Evolutionary conservation across 1,140 invertebrate genomes (phyloP).

Genomic region (Stegodyphus dumicola): DNA sequence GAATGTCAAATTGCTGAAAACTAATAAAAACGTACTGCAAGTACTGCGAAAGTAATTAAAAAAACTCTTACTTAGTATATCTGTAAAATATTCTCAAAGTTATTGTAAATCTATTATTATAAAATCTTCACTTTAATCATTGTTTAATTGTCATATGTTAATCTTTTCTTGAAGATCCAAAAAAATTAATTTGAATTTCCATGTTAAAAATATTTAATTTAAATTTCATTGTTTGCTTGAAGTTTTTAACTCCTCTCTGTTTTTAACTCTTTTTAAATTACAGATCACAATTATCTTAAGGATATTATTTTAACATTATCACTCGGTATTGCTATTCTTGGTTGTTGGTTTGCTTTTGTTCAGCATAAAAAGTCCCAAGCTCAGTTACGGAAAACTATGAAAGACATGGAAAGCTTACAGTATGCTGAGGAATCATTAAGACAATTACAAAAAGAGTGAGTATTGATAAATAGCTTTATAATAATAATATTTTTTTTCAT

Average conservation of each 20-base stretch:
- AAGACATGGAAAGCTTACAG: constrained; percentile 91
- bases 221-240: background rate
- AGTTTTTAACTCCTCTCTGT: background rate
- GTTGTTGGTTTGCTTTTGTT: constrained; percentile 90
- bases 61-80: no score
- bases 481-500: no score
- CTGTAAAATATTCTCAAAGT: no score
- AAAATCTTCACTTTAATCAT: no score
- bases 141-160: no score
- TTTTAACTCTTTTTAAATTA: background rate
- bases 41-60: no score
- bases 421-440: constrained; percentile 87
- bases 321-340: constrained; percentile 83
- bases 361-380: constrained; percentile 87
- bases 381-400: constrained; percentile 88
- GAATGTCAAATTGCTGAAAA: no score
- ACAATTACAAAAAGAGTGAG: constrained; percentile 76
- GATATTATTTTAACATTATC: constrained; percentile 86
- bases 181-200: no score
- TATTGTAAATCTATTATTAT: no score
- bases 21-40: no score
- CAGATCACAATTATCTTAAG: constrained; percentile 83
- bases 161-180: no score
- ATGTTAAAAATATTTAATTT: background rate
- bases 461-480: constrained; percentile 7